phyloP scores from a whole-genome alignment of 1,140 invertebrate species.

The Gonatopus flavifemur region DNA sequence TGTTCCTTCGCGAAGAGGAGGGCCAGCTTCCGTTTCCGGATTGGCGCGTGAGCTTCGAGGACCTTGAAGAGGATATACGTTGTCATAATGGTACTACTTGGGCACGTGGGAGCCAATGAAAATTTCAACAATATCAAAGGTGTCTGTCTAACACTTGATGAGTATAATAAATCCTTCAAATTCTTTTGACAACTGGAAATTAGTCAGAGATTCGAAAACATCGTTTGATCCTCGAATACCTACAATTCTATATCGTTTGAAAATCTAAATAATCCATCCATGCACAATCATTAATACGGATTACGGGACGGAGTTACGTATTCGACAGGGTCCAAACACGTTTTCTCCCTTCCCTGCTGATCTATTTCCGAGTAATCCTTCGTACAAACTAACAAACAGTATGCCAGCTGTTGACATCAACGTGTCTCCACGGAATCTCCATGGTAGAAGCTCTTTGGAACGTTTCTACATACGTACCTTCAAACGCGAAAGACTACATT shows the following conservation, averaged over 20 bases:
- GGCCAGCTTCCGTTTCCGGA: conserved; percentile 53
- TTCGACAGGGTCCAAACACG: conserved; percentile 23
- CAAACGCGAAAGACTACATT: no score
- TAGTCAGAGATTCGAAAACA: no score
- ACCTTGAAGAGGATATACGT: conserved; percentile 39
- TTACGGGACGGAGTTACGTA: conserved; percentile 44
- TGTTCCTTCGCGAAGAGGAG: conserved; percentile 23
- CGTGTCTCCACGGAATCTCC: no score
- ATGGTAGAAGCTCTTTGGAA: no score
- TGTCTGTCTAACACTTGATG: no score
- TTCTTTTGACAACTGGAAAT: no score
- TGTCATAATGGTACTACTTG: conserved; percentile 44
- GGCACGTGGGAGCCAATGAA: conserved; percentile 49
- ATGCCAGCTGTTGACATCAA: conserved; percentile 44
- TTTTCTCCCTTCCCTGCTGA: conserved; percentile 38
- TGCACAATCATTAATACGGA: conserved; percentile 50
- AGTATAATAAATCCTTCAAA: no score
- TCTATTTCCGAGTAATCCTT: conserved; percentile 55
- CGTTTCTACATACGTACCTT: no score
- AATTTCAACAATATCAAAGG: no score
- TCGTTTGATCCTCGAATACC: no score
- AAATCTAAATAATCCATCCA: conserved; percentile 5
- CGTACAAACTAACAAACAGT: conserved; percentile 52
- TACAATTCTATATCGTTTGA: neutral
- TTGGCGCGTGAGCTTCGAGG: conserved; percentile 40